A percentile compares a stretch with the other conserved stretches of the same genome.
These are phyloP conservation scores for Enteromius viviparus DNA, from an alignment of 2,797 vertebrate genomes.

Conservation along the genomic window DNA sequence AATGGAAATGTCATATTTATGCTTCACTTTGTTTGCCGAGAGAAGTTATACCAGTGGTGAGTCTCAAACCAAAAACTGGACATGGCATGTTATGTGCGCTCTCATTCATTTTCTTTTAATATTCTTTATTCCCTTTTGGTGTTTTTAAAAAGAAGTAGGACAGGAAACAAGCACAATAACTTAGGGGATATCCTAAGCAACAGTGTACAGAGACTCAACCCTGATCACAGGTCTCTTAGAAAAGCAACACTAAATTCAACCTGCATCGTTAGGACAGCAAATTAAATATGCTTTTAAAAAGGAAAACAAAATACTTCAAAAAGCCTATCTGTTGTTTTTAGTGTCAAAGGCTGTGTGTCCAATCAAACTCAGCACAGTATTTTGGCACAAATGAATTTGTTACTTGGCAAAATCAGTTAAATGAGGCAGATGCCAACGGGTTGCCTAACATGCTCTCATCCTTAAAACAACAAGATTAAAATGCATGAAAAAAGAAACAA, in stretches of 20 bases:
- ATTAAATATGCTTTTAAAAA: not conserved
- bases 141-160: constrained; percentile 21
- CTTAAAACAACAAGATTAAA: not conserved
- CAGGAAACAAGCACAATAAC: constrained; percentile 29
- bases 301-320: not conserved
- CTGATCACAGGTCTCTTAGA: not conserved
- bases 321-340: not conserved
- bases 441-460: not conserved
- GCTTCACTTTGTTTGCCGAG: not conserved
- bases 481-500: not conserved
- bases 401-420: not conserved
- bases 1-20: not conserved
- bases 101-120: constrained; percentile 27
- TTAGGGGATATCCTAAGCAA: constrained; percentile 5
- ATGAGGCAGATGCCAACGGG: not conserved
- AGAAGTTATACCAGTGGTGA: not conserved
- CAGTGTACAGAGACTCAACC: not conserved
- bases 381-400: not conserved
- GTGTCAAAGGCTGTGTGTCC: constrained; percentile 1
- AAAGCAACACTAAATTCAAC: not conserved
- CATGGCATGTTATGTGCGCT: not conserved
- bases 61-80: constrained; percentile 7
- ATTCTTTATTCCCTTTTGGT: constrained; percentile 18
- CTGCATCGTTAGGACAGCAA: not conserved
- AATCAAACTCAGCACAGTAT: not conserved